A percentile compares a stretch with the other conserved stretches of the same genome.
Conservation (phyloP, 2,113 vertebrate species). For the Gymnarchus niloticus region DNA sequence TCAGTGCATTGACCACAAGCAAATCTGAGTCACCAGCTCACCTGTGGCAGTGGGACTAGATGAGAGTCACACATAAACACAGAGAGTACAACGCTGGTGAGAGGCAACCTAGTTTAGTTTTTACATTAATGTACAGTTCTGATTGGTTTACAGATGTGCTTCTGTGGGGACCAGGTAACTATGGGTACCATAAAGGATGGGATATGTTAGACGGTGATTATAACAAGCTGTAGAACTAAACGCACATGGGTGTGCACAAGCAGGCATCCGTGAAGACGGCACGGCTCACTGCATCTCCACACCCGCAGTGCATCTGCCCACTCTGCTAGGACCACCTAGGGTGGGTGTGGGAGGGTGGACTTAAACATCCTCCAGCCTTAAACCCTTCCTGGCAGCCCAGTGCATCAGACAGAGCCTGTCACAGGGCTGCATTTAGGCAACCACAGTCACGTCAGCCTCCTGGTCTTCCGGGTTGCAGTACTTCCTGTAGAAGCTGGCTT, state of each 20-base stretch:
- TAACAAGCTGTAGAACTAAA: neutral
- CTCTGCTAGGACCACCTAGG: slow-evolving; percentile 20
- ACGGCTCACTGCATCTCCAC: neutral
- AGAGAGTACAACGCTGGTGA: too few species aligned
- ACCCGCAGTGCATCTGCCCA: slow-evolving; percentile 8
- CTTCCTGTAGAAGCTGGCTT: neutral
- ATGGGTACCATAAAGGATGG: neutral
- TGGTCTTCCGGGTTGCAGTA: neutral
- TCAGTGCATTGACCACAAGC: neutral
- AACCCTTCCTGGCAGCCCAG: slow-evolving; percentile 14
- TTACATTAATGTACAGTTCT: neutral
- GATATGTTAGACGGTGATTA: neutral
- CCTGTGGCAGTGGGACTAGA: too few species aligned
- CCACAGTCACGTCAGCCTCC: slow-evolving; percentile 6
- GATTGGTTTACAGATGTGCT: neutral
- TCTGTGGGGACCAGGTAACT: neutral
- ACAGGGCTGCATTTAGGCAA: neutral
- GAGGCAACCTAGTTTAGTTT: too few species aligned
- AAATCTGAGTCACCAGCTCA: neutral
- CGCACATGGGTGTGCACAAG: neutral
- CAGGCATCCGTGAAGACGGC: slow-evolving; percentile 5
- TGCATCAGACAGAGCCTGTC: neutral
- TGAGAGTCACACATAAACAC: too few species aligned
- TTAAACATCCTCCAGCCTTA: too few species aligned
- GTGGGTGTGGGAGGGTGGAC: slow-evolving; percentile 12